These are phyloP conservation scores for Hydrotaea diabolus DNA, from an alignment of 2,888 invertebrate genomes.

Conservation along the genomic window DNA sequence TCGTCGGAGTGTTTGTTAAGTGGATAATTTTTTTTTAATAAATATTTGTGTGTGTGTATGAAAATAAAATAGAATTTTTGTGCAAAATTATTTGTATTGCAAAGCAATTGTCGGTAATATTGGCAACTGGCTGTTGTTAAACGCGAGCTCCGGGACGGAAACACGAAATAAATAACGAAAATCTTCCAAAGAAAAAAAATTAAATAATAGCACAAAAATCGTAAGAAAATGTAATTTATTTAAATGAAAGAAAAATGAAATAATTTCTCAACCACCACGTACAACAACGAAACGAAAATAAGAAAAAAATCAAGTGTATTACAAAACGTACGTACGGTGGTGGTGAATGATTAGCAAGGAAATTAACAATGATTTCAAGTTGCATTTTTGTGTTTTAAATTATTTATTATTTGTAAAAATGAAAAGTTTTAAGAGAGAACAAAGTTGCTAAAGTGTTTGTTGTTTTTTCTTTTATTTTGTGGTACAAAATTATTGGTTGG, in stretches of 20 bases:
- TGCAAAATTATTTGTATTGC: neutral
- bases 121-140: too few species aligned
- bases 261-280: conserved; percentile 16
- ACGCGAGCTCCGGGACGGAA: conserved; percentile 2
- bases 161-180: conserved; percentile 18
- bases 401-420: conserved; percentile 32
- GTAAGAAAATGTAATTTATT: neutral
- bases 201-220: too few species aligned
- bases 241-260: conserved; percentile 19
- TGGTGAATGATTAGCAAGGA: neutral
- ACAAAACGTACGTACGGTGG: conserved; percentile 1
- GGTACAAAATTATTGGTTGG: neutral
- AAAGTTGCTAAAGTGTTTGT: too few species aligned
- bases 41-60: conserved; percentile 33
- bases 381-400: conserved; percentile 29
- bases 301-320: conserved; percentile 24
- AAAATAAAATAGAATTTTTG: conserved; percentile 16
- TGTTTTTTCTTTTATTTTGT: too few species aligned
- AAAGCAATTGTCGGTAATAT: neutral
- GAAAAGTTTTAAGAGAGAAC: conserved; percentile 8
- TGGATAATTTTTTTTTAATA: neutral
- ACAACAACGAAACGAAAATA: conserved; percentile 39
- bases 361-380: conserved; percentile 6
- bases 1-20: conserved; percentile 53
- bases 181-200: neutral